A percentile compares a stretch with the other conserved stretches of the same genome.
Conservation (phyloP, 2,888 invertebrate genomes). For the Penaeus monodon region DNA sequence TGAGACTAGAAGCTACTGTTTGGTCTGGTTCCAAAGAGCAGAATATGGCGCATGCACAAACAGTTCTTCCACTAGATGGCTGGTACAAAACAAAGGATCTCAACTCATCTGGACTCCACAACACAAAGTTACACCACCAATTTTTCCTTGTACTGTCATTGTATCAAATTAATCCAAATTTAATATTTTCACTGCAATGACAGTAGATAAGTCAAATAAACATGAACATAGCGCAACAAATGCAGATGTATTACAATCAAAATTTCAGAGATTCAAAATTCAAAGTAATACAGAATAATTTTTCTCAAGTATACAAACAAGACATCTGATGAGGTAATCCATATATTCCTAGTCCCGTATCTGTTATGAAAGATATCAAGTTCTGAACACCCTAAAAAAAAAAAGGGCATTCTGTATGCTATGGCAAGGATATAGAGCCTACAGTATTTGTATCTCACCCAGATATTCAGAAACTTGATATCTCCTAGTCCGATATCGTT, state of each 20-base stretch:
- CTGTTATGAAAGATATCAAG: conserved; percentile 15
- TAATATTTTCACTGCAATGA: conserved; percentile 7
- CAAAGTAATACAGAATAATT: conserved; percentile 6
- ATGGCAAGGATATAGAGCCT: conserved; percentile 24
- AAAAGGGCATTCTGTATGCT: not conserved
- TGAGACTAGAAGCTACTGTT: too few relatives aligned
- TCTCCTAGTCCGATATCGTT: too few relatives aligned
- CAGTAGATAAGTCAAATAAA: conserved; percentile 15
- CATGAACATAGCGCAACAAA: conserved; percentile 17
- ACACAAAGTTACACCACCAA: conserved; percentile 18
- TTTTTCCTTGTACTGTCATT: conserved; percentile 15
- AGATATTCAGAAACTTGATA: conserved; percentile 18
- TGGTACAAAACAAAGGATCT: not conserved
- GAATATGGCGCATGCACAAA: too few relatives aligned
- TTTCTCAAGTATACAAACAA: conserved; percentile 22
- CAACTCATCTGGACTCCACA: conserved; percentile 16
- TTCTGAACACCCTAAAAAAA: conserved; percentile 5
- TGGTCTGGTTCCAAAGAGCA: too few relatives aligned
- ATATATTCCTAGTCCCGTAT: conserved; percentile 23
- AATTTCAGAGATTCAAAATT: not conserved
- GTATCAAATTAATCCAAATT: conserved; percentile 21
- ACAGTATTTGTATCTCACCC: not conserved
- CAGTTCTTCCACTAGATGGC: too few relatives aligned
- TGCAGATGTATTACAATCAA: not conserved
- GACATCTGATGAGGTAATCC: conserved; percentile 39